These are phyloP conservation scores for Sinocyclocheilus anshuiensis DNA, from an alignment of 2,113 vertebrate species.

Conservation along the genomic window DNA sequence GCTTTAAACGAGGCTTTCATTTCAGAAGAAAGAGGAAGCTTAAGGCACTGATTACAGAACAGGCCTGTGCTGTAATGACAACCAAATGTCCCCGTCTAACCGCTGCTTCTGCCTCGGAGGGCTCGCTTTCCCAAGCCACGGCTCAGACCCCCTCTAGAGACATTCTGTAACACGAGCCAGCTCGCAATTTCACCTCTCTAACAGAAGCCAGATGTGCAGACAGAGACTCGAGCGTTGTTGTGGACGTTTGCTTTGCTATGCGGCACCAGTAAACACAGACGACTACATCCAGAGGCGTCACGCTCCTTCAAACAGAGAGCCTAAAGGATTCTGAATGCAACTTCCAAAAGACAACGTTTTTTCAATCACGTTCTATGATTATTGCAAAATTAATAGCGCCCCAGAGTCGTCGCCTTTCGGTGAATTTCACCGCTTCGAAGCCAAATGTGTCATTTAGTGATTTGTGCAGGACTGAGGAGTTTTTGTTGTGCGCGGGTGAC, in stretches of 20 bases:
- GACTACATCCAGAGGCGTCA: not conserved
- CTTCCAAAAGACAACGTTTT: no score
- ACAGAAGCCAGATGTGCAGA: slow-evolving; percentile 42
- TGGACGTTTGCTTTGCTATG: not conserved
- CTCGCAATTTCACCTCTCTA: not conserved
- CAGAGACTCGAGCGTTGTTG: not conserved
- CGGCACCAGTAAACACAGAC: not conserved
- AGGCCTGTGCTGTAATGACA: slow-evolving; percentile 43
- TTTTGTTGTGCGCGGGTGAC: no score
- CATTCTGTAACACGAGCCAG: slow-evolving; percentile 24
- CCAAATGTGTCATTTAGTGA: no score
- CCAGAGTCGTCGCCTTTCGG: no score
- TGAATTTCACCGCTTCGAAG: no score
- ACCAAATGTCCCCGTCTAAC: slow-evolving; percentile 44
- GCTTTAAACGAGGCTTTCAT: slow-evolving; percentile 21
- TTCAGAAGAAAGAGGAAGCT: slow-evolving; percentile 27
- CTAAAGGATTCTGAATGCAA: no score
- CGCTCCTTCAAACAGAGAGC: no score
- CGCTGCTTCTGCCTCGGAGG: not conserved
- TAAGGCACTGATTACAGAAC: slow-evolving; percentile 23
- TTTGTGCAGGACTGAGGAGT: no score
- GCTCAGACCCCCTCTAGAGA: not conserved
- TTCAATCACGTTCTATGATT: no score
- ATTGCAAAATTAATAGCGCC: no score
- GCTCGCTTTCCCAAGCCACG: no score